Evolutionary conservation across 2,888 invertebrate genomes (phyloP), one percentile per base, ranked within the genome.

Genomic region (Mimumesa dahlbomi): DNA sequence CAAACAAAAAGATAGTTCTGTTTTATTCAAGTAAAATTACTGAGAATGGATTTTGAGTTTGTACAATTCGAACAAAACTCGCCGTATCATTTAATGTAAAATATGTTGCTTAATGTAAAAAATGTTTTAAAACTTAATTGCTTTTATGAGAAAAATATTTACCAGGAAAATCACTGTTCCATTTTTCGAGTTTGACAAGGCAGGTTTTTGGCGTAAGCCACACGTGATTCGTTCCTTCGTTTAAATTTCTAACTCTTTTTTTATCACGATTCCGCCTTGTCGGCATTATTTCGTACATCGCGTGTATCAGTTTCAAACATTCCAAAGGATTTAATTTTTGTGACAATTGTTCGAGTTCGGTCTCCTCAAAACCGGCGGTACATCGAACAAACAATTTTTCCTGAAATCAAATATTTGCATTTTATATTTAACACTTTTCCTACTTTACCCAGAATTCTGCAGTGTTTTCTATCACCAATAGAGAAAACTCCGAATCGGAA

Each of bases 121-220:
- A 29, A 29, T 29, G 1, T 1, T 29, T 29, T 29, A n/a, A n/a
- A n/a, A n/a, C n/a, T n/a, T n/a, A n/a, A n/a, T n/a, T n/a, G n/a
- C n/a, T n/a, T n/a, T n/a, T n/a, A n/a, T n/a, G n/a, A n/a, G n/a
- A n/a, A 29, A 29, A 9, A 9, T 2, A 29, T 7, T 64, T 52
- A 84, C 84, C 77, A 66, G 82, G 78, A 38, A 76, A 79, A 53
- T 73, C 67, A 16, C 63, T 57, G 22, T 73, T 75, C 84, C 83
- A 83, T 18, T 79, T 63, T 43, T 69, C 62, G 5, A 85, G 74
- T 18, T 79, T 73, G 1, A 74, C 4, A 1, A 73, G 66, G 62
- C 84, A 85, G 53, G 72, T 46, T 21, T 75, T 71, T 19, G 50
- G 53, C 1, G 53, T 56, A 4, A 46, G 31, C 18, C 45, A 18